These are phyloP conservation scores for Lontra canadensis DNA, from an alignment of 2,113 vertebrate species.

Conservation along the genomic window DNA sequence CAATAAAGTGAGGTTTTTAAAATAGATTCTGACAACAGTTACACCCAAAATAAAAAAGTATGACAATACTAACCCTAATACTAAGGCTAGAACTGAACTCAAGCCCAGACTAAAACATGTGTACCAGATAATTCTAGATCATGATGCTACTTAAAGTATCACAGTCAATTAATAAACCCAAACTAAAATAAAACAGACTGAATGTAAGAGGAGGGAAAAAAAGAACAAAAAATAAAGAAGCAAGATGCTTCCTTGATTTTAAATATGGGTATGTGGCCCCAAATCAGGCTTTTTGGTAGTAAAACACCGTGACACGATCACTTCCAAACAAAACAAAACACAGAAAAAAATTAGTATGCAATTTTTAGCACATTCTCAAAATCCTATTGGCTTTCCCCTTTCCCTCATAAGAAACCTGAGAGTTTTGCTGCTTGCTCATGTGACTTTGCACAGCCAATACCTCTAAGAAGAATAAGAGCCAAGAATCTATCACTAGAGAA, in stretches of 20 bases:
- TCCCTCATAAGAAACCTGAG: constrained; percentile 73
- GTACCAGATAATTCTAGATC: background rate
- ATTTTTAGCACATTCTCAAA: constrained; percentile 54
- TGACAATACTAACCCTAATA: background rate
- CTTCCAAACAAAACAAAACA: constrained; percentile 73
- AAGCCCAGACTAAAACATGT: background rate
- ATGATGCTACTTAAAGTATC: background rate
- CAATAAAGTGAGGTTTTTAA: background rate
- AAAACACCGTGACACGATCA: constrained; percentile 66
- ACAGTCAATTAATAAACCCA: constrained; percentile 15
- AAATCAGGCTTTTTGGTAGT: background rate
- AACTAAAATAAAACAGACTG: background rate
- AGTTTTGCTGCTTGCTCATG: constrained; percentile 68
- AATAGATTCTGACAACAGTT: background rate
- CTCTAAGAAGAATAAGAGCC: constrained; percentile 78
- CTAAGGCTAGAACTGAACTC: background rate
- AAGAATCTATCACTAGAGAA: constrained; percentile 76
- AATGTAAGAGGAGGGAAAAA: background rate
- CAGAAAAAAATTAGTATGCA: constrained; percentile 76
- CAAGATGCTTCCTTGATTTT: constrained; percentile 57
- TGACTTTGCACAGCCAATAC: constrained; percentile 78
- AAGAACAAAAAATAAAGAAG: constrained; percentile 39
- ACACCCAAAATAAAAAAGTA: constrained; percentile 28
- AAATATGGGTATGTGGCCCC: background rate
- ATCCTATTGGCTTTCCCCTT: constrained; percentile 74